A percentile compares a stretch with the other conserved stretches of the same genome.
These are phyloP conservation scores for Clarias gariepinus DNA, from an alignment of 2,113 vertebrate genomes.

Conservation along the genomic window DNA sequence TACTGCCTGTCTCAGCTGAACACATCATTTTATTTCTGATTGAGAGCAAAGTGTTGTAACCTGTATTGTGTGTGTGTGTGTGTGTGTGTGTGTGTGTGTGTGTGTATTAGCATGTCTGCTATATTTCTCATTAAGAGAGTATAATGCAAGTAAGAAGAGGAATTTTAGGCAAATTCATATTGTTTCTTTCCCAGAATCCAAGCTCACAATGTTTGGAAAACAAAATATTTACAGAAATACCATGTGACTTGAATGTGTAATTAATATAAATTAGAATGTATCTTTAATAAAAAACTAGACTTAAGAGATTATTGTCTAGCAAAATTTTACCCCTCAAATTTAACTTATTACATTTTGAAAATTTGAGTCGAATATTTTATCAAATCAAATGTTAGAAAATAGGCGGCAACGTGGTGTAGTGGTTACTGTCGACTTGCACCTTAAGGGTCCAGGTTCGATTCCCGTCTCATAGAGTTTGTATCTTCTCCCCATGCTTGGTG, in stretches of 20 bases:
- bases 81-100: constrained; percentile 31
- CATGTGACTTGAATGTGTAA: background rate
- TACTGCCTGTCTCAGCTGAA: constrained; percentile 37
- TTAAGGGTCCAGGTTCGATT: no score
- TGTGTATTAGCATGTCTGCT: background rate
- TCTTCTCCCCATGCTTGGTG: no score
- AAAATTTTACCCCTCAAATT: background rate
- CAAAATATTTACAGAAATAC: background rate
- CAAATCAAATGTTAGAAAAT: background rate
- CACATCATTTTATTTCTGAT: constrained; percentile 25
- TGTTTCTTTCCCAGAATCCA: background rate
- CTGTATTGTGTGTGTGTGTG: constrained; percentile 2
- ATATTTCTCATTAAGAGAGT: background rate
- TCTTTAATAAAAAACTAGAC: background rate
- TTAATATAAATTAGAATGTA: background rate
- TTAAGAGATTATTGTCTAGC: background rate
- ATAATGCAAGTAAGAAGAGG: background rate
- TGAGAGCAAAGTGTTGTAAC: constrained; percentile 8
- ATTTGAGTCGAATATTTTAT: background rate
- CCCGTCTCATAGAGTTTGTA: no score
- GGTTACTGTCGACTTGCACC: no score
- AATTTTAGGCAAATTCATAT: background rate
- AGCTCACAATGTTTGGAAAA: background rate
- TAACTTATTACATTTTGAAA: background rate
- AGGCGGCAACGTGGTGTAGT: background rate